Base-by-base conservation (phyloP, 2,888 invertebrate genomes). In the Drosophila hamatofila region DNA sequence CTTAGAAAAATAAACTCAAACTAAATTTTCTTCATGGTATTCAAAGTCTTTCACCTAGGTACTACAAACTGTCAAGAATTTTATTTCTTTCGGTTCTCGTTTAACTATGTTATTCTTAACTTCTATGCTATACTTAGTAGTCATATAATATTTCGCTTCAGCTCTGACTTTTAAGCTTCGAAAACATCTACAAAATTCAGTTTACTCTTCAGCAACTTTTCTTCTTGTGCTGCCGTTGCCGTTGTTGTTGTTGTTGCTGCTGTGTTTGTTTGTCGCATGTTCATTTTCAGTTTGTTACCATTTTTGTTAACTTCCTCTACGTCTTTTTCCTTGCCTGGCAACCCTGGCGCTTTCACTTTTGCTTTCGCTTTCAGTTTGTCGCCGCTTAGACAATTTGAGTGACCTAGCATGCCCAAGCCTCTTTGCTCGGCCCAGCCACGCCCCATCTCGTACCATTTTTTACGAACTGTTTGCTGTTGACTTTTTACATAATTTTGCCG, bases 401-500 rank as follows among this genome's bases (percentile, higher is more conserved):
- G 79, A 73, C 71, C 70, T 72, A 49, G 59, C 57, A 25, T 63
- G 66, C 46, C 65, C 54, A 6, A 18, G 62, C 51, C 18, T 5
- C n/a, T 14, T 21, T n/a, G 23, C 44, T 35, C 18, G 16, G 25
- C n/a, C 44, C 14, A 33, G 14, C 16, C 39, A 46, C 46, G 23
- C n/a, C 16, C 41, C 30, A 7, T 30, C 11, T n/a, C 44, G 27
- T 42, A 9, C 5, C 49, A 37, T 27, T 25, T 23, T 68, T 68
- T 59, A 73, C 69, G 54, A 62, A 63, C 72, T 62, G 64, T 66
- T 80, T 71, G 61, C 73, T 79, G 76, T 80, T 83, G 81, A 81
- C 86, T 83, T 88, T 88, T 85, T 88, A 78, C 86, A 86, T 88
- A 86, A 86, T 83, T 86, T 86, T 88, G 72, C 76, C 81, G 81